Base-by-base conservation (phyloP, 2,888 invertebrate species). In the Macropis europaea region DNA sequence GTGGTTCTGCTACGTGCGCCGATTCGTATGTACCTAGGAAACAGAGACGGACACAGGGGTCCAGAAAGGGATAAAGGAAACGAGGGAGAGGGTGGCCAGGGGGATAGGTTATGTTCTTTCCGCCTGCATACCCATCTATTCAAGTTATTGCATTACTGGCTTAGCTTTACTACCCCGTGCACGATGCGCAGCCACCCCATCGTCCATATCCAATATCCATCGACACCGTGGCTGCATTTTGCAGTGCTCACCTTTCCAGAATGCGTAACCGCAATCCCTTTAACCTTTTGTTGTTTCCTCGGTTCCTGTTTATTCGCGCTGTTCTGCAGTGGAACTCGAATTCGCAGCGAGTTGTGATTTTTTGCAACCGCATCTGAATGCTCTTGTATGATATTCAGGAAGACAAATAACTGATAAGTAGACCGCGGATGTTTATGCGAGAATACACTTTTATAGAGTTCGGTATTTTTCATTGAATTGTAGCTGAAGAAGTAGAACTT, bases 101-200 rank as follows among this genome's bases (percentile, higher is more conserved):
- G 66, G 76, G 74, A 68, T 79, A 73, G 73, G 82, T 81, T 82
- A 80, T 84, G 84, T 86, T 84, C 84, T 88, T 87, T 88, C 86
- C 83, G 86, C 82, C 83, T 86, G 86, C 87, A 81, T 87, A 83
- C 83, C 73, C 84, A 76, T 87, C 86, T 84, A 87, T 87, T 86
- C 85, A 82, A 86, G 87, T 88, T 88, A 88, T 88, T 88, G 88
- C 88, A 88, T 89, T 88, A 88, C 87, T 81, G 88, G 88, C 88
- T 88, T 87, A 88, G 86, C 85, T 82, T 84, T 85, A 76, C 82
- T 77, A 79, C 80, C 80, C 82, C 73, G 66, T 75, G 74, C 68
- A 60, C 73, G 64, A 74, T 54, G 66, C 71, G 72, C 59, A 68
- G 79, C 82, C 72, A 81, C 80, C 82, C 82, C 75, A 80, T 81